These are phyloP conservation scores for Drosophila dives DNA, from an alignment of 2,888 invertebrate genomes.

Conservation along the genomic window DNA sequence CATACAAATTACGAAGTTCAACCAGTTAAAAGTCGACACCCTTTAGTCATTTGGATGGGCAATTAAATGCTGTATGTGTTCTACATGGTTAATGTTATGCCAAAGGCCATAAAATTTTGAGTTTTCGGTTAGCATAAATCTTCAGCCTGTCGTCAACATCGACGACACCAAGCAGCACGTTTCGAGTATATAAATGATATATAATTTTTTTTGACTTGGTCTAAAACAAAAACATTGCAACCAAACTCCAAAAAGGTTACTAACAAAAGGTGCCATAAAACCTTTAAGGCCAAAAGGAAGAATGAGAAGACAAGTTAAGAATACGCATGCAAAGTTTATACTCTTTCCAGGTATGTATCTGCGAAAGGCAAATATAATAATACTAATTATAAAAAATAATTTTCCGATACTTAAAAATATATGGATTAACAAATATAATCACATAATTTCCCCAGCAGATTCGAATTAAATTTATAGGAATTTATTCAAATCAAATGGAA, in stretches of 20 bases:
- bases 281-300: conserved; percentile 58
- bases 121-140: conserved; percentile 65
- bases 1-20: conserved; percentile 64
- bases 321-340: conserved; percentile 9
- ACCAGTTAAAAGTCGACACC: conserved; percentile 50
- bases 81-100: conserved; percentile 42
- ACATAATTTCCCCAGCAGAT: not conserved
- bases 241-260: conserved; percentile 19
- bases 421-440: not conserved
- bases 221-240: conserved; percentile 45
- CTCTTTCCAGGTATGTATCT: conserved; percentile 11
- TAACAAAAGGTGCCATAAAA: conserved; percentile 61
- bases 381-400: too few species aligned
- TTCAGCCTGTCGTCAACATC: conserved; percentile 60
- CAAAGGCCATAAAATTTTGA: conserved; percentile 59
- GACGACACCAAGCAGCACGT: conserved; percentile 35
- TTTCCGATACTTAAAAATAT: not conserved
- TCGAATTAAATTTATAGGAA: not conserved
- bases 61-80: conserved; percentile 60
- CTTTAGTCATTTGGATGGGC: conserved; percentile 60
- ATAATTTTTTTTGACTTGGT: conserved; percentile 29
- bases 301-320: conserved; percentile 2
- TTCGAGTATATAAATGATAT: conserved; percentile 42
- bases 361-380: too few species aligned
- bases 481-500: not conserved